These are phyloP conservation scores for Melanotaenia duboulayi DNA, from an alignment of 2,113 vertebrate species.

Conservation along the genomic window DNA sequence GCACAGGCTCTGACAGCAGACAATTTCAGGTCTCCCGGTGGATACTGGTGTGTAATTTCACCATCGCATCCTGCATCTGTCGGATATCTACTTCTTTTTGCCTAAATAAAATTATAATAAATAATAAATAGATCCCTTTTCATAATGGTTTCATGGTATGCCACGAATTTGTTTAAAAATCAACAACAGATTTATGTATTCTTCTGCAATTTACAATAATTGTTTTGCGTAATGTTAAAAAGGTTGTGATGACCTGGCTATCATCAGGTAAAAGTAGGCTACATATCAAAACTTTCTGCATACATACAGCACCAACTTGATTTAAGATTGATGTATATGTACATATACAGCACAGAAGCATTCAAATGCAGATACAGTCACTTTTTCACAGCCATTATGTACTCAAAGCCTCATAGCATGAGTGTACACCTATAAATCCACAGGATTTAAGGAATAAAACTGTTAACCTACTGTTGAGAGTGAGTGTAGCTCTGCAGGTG, in stretches of 20 bases:
- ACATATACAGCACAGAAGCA: not conserved
- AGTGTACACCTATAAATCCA: slow-evolving; percentile 49
- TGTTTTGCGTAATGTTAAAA: slow-evolving; percentile 1
- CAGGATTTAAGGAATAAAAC: slow-evolving; percentile 67
- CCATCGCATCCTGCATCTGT: too few relatives aligned
- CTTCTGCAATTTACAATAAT: not conserved
- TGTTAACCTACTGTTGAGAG: slow-evolving; percentile 71
- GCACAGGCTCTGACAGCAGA: too few relatives aligned
- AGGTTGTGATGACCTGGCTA: not conserved
- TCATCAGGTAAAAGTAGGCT: not conserved
- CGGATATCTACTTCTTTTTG: too few relatives aligned
- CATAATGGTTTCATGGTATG: not conserved
- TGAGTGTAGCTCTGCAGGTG: slow-evolving; percentile 54
- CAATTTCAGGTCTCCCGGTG: too few relatives aligned
- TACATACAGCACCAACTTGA: not conserved
- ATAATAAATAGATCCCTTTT: not conserved
- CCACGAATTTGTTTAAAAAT: not conserved
- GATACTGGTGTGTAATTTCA: too few relatives aligned
- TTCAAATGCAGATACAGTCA: slow-evolving; percentile 7
- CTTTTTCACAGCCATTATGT: slow-evolving; percentile 30
- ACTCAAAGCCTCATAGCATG: slow-evolving; percentile 38
- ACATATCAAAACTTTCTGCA: slow-evolving; percentile 2
- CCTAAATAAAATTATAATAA: too few relatives aligned
- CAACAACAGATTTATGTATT: too few relatives aligned
- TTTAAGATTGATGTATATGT: not conserved